phyloP scores from a whole-genome alignment of 2,797 vertebrate genomes.

The Glyptemys insculpta region DNA sequence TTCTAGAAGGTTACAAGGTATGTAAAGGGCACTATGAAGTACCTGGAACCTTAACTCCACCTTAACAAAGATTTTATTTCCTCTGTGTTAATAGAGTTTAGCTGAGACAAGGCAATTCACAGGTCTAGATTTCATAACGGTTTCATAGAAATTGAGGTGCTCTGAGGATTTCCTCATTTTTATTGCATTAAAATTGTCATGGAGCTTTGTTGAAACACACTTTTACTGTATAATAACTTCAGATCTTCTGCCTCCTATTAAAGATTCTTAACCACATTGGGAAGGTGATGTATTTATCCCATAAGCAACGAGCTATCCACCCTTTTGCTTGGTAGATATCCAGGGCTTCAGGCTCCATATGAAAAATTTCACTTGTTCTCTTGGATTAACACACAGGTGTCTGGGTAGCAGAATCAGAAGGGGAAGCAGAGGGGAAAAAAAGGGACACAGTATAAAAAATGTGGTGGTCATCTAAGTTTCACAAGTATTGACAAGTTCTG shows the following conservation, averaged over 20 bases:
- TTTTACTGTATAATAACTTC: not conserved
- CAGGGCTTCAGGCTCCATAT: not conserved
- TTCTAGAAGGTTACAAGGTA: not conserved
- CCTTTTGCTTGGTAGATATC: not conserved
- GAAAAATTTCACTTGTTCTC: not conserved
- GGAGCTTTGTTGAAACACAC: not conserved
- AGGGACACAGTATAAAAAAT: not conserved
- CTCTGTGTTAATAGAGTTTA: not conserved
- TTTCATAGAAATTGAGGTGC: not conserved
- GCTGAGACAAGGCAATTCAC: not conserved
- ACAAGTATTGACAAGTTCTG: not conserved
- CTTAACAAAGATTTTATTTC: not conserved
- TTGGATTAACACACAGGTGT: not conserved
- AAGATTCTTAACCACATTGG: not conserved
- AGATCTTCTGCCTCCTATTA: not conserved
- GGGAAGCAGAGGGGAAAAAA: not conserved
- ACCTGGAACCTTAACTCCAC: not conserved
- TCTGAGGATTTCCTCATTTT: not conserved
- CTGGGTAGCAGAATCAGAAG: not conserved
- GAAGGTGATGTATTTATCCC: not conserved
- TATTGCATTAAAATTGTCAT: not conserved
- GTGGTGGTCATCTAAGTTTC: not conserved
- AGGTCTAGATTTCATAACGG: not conserved
- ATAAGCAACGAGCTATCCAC: not conserved
- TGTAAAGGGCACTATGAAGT: not conserved